These are phyloP conservation scores for Argyrosomus regius DNA, from an alignment of 2,797 vertebrate species.

Conservation along the genomic window DNA sequence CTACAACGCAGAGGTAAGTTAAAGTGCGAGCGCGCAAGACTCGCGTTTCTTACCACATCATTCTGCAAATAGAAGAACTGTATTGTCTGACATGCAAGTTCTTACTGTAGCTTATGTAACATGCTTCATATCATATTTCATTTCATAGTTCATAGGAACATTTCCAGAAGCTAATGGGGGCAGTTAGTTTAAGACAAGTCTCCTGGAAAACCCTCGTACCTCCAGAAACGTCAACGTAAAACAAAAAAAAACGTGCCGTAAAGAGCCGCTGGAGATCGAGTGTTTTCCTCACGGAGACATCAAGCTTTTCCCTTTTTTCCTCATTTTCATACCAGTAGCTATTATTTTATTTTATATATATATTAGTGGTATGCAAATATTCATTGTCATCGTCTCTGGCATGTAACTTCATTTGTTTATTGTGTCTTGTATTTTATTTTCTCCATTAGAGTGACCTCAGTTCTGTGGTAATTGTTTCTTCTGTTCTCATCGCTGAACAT, in stretches of 20 bases:
- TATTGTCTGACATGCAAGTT: slow-evolving; percentile 28
- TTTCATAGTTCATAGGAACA: slow-evolving; percentile 36
- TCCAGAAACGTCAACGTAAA: slow-evolving; percentile 24
- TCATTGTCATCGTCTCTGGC: slow-evolving; percentile 90
- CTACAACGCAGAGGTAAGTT: slow-evolving; percentile 97
- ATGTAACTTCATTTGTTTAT: slow-evolving; percentile 95
- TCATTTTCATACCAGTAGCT: slow-evolving; percentile 68
- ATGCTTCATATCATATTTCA: slow-evolving; percentile 63
- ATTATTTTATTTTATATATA: background rate
- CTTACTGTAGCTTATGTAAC: slow-evolving; percentile 32
- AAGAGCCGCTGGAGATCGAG: slow-evolving; percentile 39
- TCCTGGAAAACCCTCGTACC: slow-evolving; percentile 60
- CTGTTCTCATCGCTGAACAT: slow-evolving; percentile 90
- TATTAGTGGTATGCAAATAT: slow-evolving; percentile 59
- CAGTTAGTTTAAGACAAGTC: slow-evolving; percentile 38
- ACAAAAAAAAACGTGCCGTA: background rate
- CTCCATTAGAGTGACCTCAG: slow-evolving; percentile 99
- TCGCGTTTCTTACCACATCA: slow-evolving; percentile 9
- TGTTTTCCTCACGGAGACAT: slow-evolving; percentile 52
- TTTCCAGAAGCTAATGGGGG: slow-evolving; percentile 49
- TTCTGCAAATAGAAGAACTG: slow-evolving; percentile 42
- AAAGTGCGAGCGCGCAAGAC: background rate
- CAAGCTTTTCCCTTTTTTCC: slow-evolving; percentile 25
- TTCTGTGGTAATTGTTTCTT: slow-evolving; percentile 99
- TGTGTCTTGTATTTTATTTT: slow-evolving; percentile 97